Conservation (phyloP, 2,888 invertebrate genomes). For the Linnaemya tessellans region DNA sequence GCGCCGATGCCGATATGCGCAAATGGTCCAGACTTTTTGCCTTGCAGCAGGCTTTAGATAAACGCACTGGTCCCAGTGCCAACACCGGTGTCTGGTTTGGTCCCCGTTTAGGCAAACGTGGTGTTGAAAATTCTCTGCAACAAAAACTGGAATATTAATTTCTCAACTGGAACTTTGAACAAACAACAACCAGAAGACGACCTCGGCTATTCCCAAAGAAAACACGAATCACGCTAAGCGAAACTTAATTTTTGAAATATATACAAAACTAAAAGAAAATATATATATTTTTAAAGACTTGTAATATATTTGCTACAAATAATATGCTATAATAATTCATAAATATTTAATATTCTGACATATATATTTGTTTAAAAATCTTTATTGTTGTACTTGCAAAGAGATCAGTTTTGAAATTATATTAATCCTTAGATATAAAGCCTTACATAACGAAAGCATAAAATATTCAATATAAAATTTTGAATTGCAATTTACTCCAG, state of each 20-base stretch:
- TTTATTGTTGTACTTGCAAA: slow-evolving; percentile 61
- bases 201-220: slow-evolving; percentile 35
- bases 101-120: slow-evolving; percentile 86
- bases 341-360: neutral
- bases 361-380: slow-evolving; percentile 5
- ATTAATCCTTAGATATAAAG: slow-evolving; percentile 24
- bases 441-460: slow-evolving; percentile 17
- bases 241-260: slow-evolving; percentile 21
- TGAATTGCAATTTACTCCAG: slow-evolving; percentile 29
- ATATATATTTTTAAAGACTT: slow-evolving; percentile 27
- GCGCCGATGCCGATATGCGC: slow-evolving; percentile 81
- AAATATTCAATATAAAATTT: neutral
- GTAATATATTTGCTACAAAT: slow-evolving; percentile 38
- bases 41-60: slow-evolving; percentile 81
- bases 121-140: slow-evolving; percentile 70
- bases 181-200: slow-evolving; percentile 31
- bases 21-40: slow-evolving; percentile 81
- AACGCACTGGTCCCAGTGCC: slow-evolving; percentile 81
- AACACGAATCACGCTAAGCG: slow-evolving; percentile 36
- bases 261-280: slow-evolving; percentile 39
- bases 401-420: slow-evolving; percentile 77
- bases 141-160: slow-evolving; percentile 68
- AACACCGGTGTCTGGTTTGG: slow-evolving; percentile 88
- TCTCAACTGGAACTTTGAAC: too few relatives aligned
- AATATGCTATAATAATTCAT: slow-evolving; percentile 34